Conservation (phyloP, 1,140 invertebrate species). For the Orius insidiosus region DNA sequence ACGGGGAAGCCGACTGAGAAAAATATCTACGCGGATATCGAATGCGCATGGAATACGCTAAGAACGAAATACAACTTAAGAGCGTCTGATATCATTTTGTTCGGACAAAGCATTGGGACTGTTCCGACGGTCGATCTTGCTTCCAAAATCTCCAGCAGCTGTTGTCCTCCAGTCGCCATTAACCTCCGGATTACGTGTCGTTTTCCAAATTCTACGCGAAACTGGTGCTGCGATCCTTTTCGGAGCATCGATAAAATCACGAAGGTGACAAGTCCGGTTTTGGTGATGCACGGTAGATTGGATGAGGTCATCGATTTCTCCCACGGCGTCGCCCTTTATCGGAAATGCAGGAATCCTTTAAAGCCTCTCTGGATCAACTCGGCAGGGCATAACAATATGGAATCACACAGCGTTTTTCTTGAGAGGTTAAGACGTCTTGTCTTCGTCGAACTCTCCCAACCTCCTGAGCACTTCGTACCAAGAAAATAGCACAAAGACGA, state of each 20-base stretch:
- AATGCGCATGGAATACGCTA: constrained; percentile 42
- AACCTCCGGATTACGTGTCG: constrained; percentile 4
- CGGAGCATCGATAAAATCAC: constrained; percentile 43
- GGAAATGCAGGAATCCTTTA: constrained; percentile 43
- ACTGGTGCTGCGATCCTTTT: constrained; percentile 13
- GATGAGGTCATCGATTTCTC: constrained; percentile 58
- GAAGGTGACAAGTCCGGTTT: constrained; percentile 46
- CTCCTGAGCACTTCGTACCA: too few species aligned
- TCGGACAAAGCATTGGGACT: constrained; percentile 50
- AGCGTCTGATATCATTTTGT: constrained; percentile 50
- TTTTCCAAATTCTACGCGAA: constrained; percentile 4
- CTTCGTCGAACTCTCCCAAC: constrained; percentile 6
- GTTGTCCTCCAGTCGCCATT: constrained; percentile 33
- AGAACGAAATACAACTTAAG: constrained; percentile 41
- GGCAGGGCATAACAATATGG: constrained; percentile 96
- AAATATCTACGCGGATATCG: constrained; percentile 57
- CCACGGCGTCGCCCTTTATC: constrained; percentile 53
- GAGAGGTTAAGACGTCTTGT: constrained; percentile 85
- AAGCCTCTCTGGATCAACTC: constrained; percentile 56
- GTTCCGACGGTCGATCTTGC: constrained; percentile 50
- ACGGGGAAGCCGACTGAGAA: constrained; percentile 53
- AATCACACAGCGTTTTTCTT: constrained; percentile 87
- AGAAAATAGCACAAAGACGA: too few species aligned
- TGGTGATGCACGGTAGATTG: constrained; percentile 61
- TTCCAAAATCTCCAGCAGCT: constrained; percentile 44